phyloP scores from a whole-genome alignment of 2,888 invertebrate genomes.

The Rosalia funebris region DNA sequence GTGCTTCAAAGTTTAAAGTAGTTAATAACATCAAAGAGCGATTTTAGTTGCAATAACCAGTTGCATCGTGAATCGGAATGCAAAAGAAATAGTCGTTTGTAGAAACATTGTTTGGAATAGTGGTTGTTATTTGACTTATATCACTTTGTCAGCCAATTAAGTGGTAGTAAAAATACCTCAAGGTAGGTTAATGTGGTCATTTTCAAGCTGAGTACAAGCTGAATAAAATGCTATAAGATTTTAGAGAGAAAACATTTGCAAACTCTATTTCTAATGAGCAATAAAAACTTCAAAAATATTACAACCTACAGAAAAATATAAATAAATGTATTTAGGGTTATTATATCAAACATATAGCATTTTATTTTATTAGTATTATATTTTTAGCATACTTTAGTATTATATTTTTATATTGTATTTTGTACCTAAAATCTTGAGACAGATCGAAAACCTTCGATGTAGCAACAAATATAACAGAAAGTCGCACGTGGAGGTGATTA shows the following conservation, averaged over 20 bases:
- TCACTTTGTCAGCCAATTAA: neutral
- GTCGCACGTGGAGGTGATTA: too few species aligned
- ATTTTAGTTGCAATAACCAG: neutral
- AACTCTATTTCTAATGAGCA: too few species aligned
- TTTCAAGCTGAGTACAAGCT: neutral
- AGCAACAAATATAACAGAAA: too few species aligned
- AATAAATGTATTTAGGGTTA: too few species aligned
- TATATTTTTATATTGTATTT: too few species aligned
- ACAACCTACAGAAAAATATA: too few species aligned
- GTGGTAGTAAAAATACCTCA: neutral
- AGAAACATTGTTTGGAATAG: neutral
- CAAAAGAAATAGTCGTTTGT: neutral
- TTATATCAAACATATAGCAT: too few species aligned
- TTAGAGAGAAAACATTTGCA: neutral
- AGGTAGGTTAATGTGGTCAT: neutral
- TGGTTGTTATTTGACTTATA: neutral
- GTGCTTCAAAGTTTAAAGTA: neutral
- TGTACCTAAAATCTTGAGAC: too few species aligned
- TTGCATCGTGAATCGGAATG: neutral
- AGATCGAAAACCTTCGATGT: too few species aligned
- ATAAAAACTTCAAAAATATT: too few species aligned
- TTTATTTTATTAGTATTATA: too few species aligned
- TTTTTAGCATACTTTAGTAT: too few species aligned
- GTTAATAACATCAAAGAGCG: neutral
- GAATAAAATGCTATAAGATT: neutral